Conservation (phyloP, 2,797 vertebrate genomes). For the Lacerta agilis region DNA sequence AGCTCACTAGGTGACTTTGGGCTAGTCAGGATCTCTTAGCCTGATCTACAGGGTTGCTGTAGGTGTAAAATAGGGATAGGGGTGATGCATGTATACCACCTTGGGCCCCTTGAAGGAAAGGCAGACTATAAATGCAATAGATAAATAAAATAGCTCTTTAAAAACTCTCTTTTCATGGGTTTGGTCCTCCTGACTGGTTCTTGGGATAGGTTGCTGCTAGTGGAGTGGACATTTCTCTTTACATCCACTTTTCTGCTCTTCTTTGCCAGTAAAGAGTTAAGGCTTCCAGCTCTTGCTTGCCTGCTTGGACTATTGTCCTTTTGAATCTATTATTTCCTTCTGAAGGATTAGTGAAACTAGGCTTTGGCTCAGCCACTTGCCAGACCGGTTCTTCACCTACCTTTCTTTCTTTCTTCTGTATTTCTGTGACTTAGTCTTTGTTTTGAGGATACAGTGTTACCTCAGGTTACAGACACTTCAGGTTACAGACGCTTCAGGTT, state of each 20-base stretch:
- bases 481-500: no score
- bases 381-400: constrained; percentile 58
- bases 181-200: not conserved
- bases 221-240: not conserved
- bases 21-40: no score
- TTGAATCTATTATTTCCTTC: constrained; percentile 51
- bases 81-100: no score
- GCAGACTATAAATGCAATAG: not conserved
- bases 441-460: no score
- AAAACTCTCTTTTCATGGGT: not conserved
- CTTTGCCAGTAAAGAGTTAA: constrained; percentile 60
- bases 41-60: no score
- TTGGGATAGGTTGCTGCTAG: not conserved
- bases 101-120: no score
- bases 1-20: not conserved
- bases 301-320: constrained; percentile 41
- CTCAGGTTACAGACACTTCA: no score
- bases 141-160: not conserved
- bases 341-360: constrained; percentile 60
- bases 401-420: not conserved
- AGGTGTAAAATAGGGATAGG: no score
- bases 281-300: constrained; percentile 11
- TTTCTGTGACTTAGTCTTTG: not conserved
- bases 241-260: not conserved
- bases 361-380: constrained; percentile 69